Evolutionary conservation across 2,888 invertebrate genomes (phyloP).

Genomic region (Diaperis boleti): DNA sequence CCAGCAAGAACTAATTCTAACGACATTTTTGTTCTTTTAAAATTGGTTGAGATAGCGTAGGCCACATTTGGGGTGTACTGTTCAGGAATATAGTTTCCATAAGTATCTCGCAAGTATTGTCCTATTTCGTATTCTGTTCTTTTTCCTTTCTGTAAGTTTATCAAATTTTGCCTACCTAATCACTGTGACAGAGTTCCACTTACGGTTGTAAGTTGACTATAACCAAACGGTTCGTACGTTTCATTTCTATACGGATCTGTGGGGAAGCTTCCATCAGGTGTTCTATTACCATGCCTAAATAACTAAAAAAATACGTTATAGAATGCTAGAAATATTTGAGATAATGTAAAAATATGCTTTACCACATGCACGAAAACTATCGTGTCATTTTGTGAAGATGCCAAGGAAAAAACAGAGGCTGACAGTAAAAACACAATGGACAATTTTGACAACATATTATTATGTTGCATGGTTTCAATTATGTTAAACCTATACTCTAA

Average conservation of each 20-base stretch:
- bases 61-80: conserved; percentile 70
- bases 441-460: too few species aligned
- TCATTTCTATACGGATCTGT: conserved; percentile 67
- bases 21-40: conserved; percentile 80
- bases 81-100: conserved; percentile 70
- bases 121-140: conserved; percentile 71
- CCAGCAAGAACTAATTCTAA: conserved; percentile 76
- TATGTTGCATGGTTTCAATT: too few species aligned
- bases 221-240: conserved; percentile 69
- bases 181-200: conserved; percentile 40
- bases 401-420: too few species aligned
- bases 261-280: conserved; percentile 57
- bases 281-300: conserved; percentile 66
- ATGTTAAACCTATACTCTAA: too few species aligned
- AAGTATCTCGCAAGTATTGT: conserved; percentile 72
- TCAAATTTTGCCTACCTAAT: too few species aligned
- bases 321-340: too few species aligned
- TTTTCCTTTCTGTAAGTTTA: conserved; percentile 54
- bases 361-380: background rate
- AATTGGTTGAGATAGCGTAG: conserved; percentile 76
- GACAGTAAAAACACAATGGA: too few species aligned
- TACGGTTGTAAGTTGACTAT: conserved; percentile 70
- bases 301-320: conserved; percentile 61
- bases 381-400: background rate
- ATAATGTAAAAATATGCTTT: too few species aligned